Conservation (phyloP, 2,888 invertebrate species). For the Nymphalis urticae region DNA sequence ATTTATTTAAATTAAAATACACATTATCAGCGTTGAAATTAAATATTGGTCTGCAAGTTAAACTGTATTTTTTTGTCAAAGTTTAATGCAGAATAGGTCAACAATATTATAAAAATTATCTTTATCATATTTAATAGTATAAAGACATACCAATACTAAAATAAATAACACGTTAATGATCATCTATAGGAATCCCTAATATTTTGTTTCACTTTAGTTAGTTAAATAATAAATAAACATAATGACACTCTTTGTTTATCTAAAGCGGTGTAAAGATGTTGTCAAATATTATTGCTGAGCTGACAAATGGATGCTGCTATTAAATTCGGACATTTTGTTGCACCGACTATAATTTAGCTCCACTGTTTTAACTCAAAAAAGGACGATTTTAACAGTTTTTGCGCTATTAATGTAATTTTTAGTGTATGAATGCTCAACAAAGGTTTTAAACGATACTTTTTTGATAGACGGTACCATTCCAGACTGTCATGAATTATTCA, state of each 20-base stretch:
- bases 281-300: slow-evolving; percentile 53
- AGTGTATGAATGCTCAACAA: neutral
- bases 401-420: slow-evolving; percentile 24
- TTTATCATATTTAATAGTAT: too few species aligned
- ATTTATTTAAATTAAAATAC: neutral
- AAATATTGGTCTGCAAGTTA: too few species aligned
- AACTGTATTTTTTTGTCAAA: too few species aligned
- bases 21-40: too few species aligned
- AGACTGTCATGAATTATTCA: neutral
- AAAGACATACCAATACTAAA: too few species aligned
- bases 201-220: neutral
- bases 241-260: slow-evolving; percentile 23
- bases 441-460: neutral
- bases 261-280: slow-evolving; percentile 29
- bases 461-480: neutral
- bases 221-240: too few species aligned
- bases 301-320: slow-evolving; percentile 65
- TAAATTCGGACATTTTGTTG: slow-evolving; percentile 63
- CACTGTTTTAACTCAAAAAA: slow-evolving; percentile 57
- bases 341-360: slow-evolving; percentile 58
- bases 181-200: too few species aligned
- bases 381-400: slow-evolving; percentile 49
- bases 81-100: too few species aligned
- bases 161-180: neutral
- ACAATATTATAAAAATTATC: too few species aligned